Evolutionary conservation across 2,888 invertebrate species (phyloP), one percentile per base, ranked within the genome.

Genomic region (Zaprionus obscuricornis): DNA sequence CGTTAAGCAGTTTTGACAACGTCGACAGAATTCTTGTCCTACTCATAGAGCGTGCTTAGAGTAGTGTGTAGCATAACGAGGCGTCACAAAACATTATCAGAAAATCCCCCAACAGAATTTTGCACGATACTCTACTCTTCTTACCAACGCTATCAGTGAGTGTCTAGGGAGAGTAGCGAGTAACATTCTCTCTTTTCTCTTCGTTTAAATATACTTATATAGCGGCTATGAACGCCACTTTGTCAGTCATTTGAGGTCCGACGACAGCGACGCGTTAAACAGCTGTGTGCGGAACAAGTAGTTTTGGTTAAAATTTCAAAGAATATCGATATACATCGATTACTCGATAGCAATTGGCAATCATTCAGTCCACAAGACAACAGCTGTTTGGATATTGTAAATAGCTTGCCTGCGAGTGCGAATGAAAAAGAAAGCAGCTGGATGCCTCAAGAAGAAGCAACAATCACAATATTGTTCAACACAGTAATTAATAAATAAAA

Each of bases 351-450:
- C 8, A n/a, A 20, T 37, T 8, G 16, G n/a, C 8, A 33, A 49
- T 26, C 37, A 65, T 42, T 58, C 13, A 50, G 50, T 66, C 37
- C 29, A 17, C 50, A 34, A 51, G 42, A 52, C 26, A 14, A 22
- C 68, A 62, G 68, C 77, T 76, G 71, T 58, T 63, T 40, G 42
- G 33, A 57, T 31, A 56, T 55, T 54, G 75, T 71, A 59, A 60
- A 62, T 52, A 59, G 71, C 40, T 47, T 29, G 50, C 10, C 29
- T 31, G 65, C 68, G 66, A 47, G 76, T 66, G 73, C 54, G 56
- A 62, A 69, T 45, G 72, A 50, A 60, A 76, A 74, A 71, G 65
- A 59, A 65, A 71, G 78, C 78, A 77, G 67, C 59, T 73, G 73
- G 51, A 45, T 62, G 57, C 46, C 26, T 43, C 50, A 29, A 66